Evolutionary conservation across 2,113 vertebrate genomes (phyloP), one percentile per base, ranked within the genome.

Genomic region (Pterocles orientalis): DNA sequence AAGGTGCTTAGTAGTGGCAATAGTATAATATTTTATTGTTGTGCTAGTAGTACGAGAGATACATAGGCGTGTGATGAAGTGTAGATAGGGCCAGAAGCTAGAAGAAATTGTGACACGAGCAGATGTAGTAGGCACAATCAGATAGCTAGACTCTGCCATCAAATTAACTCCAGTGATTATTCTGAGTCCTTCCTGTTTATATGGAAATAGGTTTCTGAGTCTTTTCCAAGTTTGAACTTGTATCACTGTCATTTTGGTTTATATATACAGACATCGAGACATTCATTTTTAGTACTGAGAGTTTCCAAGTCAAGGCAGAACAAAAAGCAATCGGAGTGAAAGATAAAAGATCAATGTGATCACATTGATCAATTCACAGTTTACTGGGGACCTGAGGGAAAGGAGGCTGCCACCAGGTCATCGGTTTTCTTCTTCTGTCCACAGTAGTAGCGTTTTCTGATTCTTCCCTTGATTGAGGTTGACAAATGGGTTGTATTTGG

Each of bases 291-390:
- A 81, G 76, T 81, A 51, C 51, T 80, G 78, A 70, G 86, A 90
- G 56, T 51, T 96, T 96, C 88, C 71, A 95, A 91, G 85, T 92
- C 79, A 92, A 86, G 51, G 53, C 82, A 95, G 79, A 96, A 91
- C 58, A 33, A 36, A 75, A 86, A 64, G 66, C 12, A 3, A 31
- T 60, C 88, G 82, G 33, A 94, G 31, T 70, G 79, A 66, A 82
- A 80, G 66, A 72, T 36, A 56, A 76, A 92, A 91, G 28, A 77
- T 70, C 62, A 70, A 58, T 66, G 58, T 80, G 50, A 77, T 88
- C 39, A 41, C 39, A 41, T 41, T 41, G 39, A 41, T 96, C 84
- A 66, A 43, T 83, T 93, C 79, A 73, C 43, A 56, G 56, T 80
- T 90, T 81, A 29, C 39, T 70, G 79, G 25, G 82, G 71, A 77